Percentiles rank a stretch among this genome's conserved stretches.
Evolutionary conservation across 2,888 invertebrate species (phyloP).

Genomic region (Synanthedon formicaeformis): DNA sequence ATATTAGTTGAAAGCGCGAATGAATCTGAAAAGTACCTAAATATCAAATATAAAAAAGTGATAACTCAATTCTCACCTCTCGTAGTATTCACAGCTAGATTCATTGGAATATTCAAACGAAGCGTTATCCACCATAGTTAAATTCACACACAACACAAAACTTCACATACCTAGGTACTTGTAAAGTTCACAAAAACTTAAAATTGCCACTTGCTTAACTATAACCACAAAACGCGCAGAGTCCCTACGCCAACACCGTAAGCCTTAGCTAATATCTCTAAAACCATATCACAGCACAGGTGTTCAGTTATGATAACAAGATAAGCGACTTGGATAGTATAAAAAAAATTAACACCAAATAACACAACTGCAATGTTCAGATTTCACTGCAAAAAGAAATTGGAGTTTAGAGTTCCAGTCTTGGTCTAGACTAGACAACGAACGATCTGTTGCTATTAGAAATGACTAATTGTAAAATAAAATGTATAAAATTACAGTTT

Average conservation of each 20-base stretch:
- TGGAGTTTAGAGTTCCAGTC: too few relatives aligned
- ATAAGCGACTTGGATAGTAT: neutral
- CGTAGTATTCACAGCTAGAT: constrained; percentile 30
- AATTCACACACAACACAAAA: neutral
- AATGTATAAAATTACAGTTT: too few relatives aligned
- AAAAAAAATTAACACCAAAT: too few relatives aligned
- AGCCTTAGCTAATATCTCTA: neutral
- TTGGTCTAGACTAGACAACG: too few relatives aligned
- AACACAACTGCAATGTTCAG: too few relatives aligned
- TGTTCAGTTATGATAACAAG: neutral
- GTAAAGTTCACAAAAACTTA: neutral
- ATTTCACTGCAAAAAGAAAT: too few relatives aligned
- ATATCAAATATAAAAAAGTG: too few relatives aligned
- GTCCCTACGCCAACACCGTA: neutral
- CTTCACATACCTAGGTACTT: too few relatives aligned
- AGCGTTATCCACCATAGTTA: constrained; percentile 57
- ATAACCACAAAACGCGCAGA: neutral
- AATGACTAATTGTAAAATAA: too few relatives aligned
- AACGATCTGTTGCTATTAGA: too few relatives aligned
- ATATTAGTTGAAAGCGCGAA: too few relatives aligned
- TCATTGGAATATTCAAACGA: constrained; percentile 59
- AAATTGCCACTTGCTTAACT: neutral
- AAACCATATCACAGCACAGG: neutral
- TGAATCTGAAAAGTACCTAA: too few relatives aligned
- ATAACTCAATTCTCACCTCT: constrained; percentile 30